phyloP scores from a whole-genome alignment of 2,113 vertebrate genomes.

The Herpetotheres cachinnans region DNA sequence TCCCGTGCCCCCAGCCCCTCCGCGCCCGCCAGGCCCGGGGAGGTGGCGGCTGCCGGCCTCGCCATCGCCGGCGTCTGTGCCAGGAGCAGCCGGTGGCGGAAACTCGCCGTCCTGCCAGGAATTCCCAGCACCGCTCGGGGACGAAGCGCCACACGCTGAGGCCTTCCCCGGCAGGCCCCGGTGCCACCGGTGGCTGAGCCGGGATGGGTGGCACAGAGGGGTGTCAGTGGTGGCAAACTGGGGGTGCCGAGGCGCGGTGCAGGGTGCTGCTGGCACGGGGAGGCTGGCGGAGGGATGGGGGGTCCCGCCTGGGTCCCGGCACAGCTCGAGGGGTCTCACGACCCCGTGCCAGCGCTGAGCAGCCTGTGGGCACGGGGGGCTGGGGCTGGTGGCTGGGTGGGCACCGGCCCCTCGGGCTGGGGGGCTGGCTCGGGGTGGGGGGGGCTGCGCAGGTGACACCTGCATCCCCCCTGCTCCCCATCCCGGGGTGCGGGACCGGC shows the following conservation, averaged over 20 bases:
- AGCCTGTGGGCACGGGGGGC: rapidly evolving
- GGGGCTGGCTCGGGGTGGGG: neutral
- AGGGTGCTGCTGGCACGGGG: neutral
- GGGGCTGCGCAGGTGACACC: neutral
- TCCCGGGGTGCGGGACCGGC: neutral
- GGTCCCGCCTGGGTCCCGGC: neutral
- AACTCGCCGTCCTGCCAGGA: neutral
- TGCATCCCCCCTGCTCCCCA: neutral
- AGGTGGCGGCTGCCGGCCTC: neutral
- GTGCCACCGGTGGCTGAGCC: neutral
- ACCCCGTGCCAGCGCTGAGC: rapidly evolving
- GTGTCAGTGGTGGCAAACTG: neutral
- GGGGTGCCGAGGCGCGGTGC: neutral
- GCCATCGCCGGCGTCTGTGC: neutral
- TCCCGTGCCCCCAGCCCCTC: neutral
- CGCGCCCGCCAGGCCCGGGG: rapidly evolving
- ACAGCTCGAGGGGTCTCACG: neutral
- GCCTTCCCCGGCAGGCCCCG: neutral
- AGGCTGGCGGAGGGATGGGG: neutral
- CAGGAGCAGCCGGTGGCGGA: neutral
- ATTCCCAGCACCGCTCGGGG: neutral
- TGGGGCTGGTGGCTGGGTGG: no score
- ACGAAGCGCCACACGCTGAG: rapidly evolving
- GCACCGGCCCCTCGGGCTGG: no score
- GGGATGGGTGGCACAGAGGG: neutral